A percentile compares a stretch with the other conserved stretches of the same genome.
These are phyloP conservation scores for Hycleus cichorii DNA, from an alignment of 1,140 invertebrate species.

Conservation along the genomic window DNA sequence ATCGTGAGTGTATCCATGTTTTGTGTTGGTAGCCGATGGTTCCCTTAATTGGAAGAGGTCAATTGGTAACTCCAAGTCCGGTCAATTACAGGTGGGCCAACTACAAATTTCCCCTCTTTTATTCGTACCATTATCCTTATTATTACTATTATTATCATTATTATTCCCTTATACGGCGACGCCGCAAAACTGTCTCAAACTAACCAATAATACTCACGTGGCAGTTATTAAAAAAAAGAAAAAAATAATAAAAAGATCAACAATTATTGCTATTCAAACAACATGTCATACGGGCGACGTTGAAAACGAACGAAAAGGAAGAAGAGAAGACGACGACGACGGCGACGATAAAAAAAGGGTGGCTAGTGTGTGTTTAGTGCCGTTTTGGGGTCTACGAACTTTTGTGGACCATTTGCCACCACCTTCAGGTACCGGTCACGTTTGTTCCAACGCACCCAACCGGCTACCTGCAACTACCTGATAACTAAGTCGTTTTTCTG, in stretches of 20 bases:
- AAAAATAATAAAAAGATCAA: too few species aligned
- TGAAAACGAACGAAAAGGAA: too few species aligned
- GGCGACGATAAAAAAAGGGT: too few species aligned
- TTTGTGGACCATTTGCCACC: conserved; percentile 11
- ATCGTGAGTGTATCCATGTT: background rate
- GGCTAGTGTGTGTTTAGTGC: conserved; percentile 8
- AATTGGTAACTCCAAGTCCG: conserved; percentile 8
- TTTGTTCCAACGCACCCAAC: conserved; percentile 3
- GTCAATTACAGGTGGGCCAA: conserved; percentile 10
- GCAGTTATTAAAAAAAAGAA: background rate
- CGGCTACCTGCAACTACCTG: conserved; percentile 10
- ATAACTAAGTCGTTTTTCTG: conserved; percentile 9
- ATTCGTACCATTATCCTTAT: too few species aligned
- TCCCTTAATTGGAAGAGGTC: conserved; percentile 8
- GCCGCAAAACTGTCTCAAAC: too few species aligned
- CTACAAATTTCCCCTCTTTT: background rate
- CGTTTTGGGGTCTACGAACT: conserved; percentile 15
- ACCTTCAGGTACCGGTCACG: conserved; percentile 5
- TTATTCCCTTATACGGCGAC: too few species aligned
- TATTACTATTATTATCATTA: too few species aligned
- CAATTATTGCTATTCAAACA: background rate
- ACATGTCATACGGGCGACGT: conserved; percentile 7
- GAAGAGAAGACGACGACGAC: too few species aligned
- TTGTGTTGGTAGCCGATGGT: background rate
- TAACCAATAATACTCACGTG: conserved; percentile 4